Evolutionary conservation across 2,797 vertebrate genomes (phyloP).

Genomic region (Chaunax sp.): DNA sequence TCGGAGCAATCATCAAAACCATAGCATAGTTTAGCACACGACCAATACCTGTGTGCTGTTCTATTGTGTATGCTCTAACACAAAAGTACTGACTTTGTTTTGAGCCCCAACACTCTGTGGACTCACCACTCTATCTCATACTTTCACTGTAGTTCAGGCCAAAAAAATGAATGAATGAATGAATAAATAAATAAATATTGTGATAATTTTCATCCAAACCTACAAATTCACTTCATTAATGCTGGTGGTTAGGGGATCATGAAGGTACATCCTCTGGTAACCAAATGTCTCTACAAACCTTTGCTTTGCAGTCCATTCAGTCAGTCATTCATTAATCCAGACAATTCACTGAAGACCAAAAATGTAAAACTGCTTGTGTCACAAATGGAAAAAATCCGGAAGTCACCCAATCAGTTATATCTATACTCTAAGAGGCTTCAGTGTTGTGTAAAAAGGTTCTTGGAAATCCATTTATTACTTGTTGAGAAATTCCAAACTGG

Average conservation of each 20-base stretch:
- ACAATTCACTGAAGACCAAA: neutral
- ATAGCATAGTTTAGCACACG: too few relatives aligned
- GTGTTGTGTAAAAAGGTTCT: neutral
- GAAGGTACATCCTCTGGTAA: neutral
- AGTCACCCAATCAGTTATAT: too few relatives aligned
- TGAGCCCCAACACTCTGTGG: too few relatives aligned
- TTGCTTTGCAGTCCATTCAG: neutral
- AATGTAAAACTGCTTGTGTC: neutral
- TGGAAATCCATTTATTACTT: neutral
- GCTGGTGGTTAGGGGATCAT: neutral
- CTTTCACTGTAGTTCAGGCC: too few relatives aligned
- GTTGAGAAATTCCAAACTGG: neutral
- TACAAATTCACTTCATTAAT: neutral
- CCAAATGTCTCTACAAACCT: neutral
- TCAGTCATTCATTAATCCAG: neutral
- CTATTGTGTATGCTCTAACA: too few relatives aligned
- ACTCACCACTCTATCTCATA: too few relatives aligned
- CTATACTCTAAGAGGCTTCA: neutral
- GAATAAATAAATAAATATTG: too few relatives aligned
- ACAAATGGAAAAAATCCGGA: neutral
- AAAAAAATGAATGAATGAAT: too few relatives aligned
- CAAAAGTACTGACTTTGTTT: too few relatives aligned
- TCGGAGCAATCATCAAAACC: too few relatives aligned
- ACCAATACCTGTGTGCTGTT: too few relatives aligned
- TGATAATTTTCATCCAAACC: neutral